Evolutionary conservation across 1,140 invertebrate genomes (phyloP).

Genomic region (Zaprionus lachaisei): DNA sequence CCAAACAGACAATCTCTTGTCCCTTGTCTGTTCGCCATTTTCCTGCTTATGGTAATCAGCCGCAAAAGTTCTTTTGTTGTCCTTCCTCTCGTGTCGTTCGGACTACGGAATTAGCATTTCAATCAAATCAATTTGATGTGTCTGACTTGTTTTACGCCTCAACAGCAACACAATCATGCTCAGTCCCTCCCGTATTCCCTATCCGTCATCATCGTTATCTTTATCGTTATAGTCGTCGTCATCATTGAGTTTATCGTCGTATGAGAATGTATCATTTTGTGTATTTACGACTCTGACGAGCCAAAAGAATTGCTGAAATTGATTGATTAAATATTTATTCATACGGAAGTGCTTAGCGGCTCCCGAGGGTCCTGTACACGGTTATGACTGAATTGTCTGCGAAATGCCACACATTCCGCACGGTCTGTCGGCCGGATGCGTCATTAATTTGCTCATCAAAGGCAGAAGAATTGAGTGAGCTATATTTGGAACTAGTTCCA

Average conservation of each 20-base stretch:
- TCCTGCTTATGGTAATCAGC: conserved; percentile 44
- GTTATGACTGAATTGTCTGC: conserved; percentile 45
- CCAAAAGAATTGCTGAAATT: conserved; percentile 70
- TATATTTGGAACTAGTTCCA: background rate
- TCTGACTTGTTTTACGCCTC: conserved; percentile 76
- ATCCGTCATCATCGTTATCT: conserved; percentile 22
- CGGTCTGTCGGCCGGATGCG: conserved; percentile 12
- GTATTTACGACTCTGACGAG: conserved; percentile 65
- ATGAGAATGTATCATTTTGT: conserved; percentile 58
- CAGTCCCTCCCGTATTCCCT: background rate
- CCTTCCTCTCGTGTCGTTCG: conserved; percentile 16
- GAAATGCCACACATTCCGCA: conserved; percentile 6
- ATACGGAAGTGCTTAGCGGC: conserved; percentile 69
- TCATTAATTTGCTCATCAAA: conserved; percentile 31
- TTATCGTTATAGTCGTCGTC: conserved; percentile 18
- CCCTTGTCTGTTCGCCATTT: background rate
- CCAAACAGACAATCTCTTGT: conserved; percentile 1
- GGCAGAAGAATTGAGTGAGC: background rate
- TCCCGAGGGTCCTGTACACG: conserved; percentile 32
- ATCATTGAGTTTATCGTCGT: conserved; percentile 34
- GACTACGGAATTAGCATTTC: conserved; percentile 71
- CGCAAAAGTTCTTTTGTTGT: conserved; percentile 43
- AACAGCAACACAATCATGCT: conserved; percentile 42
- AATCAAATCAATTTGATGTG: conserved; percentile 80
- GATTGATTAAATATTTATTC: conserved; percentile 82